These are phyloP conservation scores for Coendou prehensilis DNA, from an alignment of 2,797 vertebrate genomes.

Conservation along the genomic window DNA sequence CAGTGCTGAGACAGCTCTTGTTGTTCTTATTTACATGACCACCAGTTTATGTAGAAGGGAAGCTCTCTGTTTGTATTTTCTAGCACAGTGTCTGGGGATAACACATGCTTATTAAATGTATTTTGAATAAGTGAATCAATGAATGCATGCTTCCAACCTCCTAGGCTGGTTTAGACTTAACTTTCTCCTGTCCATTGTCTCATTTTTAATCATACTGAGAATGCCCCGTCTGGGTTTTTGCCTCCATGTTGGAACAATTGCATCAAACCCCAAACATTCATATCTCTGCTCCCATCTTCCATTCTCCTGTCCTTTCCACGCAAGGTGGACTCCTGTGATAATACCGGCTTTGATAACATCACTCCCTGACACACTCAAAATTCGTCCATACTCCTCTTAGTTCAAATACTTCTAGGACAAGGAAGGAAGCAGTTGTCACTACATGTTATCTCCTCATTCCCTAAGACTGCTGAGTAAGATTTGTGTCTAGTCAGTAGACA, in stretches of 20 bases:
- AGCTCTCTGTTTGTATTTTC: not conserved
- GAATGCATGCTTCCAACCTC: not conserved
- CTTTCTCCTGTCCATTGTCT: not conserved
- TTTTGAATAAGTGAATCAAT: not conserved
- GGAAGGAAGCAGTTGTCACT: not conserved
- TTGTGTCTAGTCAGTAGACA: not conserved
- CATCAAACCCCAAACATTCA: not conserved
- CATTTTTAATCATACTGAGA: not conserved
- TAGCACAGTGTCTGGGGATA: not conserved
- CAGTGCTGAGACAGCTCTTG: not conserved
- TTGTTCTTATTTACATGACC: not conserved
- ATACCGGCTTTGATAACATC: too few relatives aligned
- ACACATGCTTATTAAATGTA: not conserved
- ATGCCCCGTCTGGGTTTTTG: not conserved
- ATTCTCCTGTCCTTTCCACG: not conserved
- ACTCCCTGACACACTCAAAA: too few relatives aligned
- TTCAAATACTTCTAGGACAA: not conserved
- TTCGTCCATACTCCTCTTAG: not conserved
- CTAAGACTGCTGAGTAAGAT: not conserved
- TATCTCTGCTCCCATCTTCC: not conserved
- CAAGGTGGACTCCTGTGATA: not conserved
- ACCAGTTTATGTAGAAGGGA: rapidly evolving
- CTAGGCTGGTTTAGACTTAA: not conserved
- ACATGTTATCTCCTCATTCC: not conserved
- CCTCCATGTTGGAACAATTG: not conserved